Evolutionary conservation across 1,140 invertebrate species (phyloP), one percentile per base, ranked within the genome.

Genomic region (Aricia agestis): DNA sequence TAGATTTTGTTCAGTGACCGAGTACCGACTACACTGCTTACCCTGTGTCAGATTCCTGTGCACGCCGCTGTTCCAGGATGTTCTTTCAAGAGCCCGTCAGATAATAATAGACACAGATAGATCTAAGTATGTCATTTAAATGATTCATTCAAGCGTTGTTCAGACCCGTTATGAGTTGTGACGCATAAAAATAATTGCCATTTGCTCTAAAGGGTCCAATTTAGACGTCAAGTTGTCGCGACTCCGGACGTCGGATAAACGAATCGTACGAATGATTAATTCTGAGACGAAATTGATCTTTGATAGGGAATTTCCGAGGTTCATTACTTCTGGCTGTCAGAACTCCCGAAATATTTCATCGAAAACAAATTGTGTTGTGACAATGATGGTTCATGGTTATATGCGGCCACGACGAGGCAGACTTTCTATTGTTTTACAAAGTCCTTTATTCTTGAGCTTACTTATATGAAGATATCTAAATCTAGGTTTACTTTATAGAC

Each of bases 261-360:
- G 45, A 52, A 52, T 13, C 45, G 45, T 52, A 52, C 10, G 45
- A 52, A 52, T 52, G 45, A 52, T 52, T 52, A 52, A 52, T 52
- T 52, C 45, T 5, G 45, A 11, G 45, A 52, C 45, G 45, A 52
- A 52, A 52, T 52, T 52, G 45, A 52, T 52, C 45, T 59, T 59
- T 59, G n/a, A 59, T 77, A 77, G 78, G 69, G 18, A 59, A 59
- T 17, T 59, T 59, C n/a, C n/a, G 58, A 59, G 58, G n/a, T 59
- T 19, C 58, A 59, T 59, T 52, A 59, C 6, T 59, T 59, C 17
- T 18, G n/a, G 1, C 58, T 59, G 58, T 59, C 58, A 59, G 15
- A 59, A 59, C 5, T 17, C 58, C 58, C 58, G 18, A 59, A 18
- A 59, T 59, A 19, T n/a, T n/a, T n/a, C n/a, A n/a, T 59, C 58